Evolutionary conservation across 2,113 vertebrate genomes (phyloP).

Genomic region (Dipodomys spectabilis): DNA sequence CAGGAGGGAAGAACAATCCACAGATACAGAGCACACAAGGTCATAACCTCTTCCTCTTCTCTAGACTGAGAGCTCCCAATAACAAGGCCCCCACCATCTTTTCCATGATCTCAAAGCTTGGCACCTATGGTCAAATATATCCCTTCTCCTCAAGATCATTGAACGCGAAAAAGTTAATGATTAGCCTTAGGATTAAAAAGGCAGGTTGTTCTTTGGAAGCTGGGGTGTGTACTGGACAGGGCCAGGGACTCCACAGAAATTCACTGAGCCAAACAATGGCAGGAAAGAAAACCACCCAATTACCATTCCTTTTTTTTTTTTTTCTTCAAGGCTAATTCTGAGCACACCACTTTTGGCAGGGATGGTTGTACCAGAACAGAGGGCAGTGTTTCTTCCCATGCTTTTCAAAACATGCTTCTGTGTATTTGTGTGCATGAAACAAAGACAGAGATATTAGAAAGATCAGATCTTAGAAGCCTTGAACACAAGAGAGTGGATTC

Average conservation of each 20-base stretch:
- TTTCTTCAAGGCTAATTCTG: slow-evolving; percentile 36
- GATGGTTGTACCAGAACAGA: slow-evolving; percentile 41
- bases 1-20: neutral
- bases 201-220: slow-evolving; percentile 30
- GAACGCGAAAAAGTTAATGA: slow-evolving; percentile 46
- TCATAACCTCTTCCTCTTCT: neutral
- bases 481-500: slow-evolving; percentile 14
- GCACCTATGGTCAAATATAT: slow-evolving; percentile 10
- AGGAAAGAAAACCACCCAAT: slow-evolving; percentile 67
- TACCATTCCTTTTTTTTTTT: neutral
- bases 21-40: neutral
- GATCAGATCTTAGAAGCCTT: slow-evolving; percentile 44
- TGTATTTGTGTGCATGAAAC: neutral
- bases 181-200: slow-evolving; percentile 56
- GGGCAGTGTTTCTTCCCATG: slow-evolving; percentile 57
- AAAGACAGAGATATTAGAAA: neutral
- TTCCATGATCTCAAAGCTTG: neutral
- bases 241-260: slow-evolving; percentile 33
- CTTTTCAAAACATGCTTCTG: slow-evolving; percentile 54
- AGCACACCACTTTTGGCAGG: slow-evolving; percentile 17
- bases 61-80: neutral
- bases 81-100: neutral
- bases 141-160: neutral
- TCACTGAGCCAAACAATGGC: slow-evolving; percentile 61
- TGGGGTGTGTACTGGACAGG: slow-evolving; percentile 18